phyloP scores from a whole-genome alignment of 64 coral and sea anemone genomes.

The Montipora cactus region DNA sequence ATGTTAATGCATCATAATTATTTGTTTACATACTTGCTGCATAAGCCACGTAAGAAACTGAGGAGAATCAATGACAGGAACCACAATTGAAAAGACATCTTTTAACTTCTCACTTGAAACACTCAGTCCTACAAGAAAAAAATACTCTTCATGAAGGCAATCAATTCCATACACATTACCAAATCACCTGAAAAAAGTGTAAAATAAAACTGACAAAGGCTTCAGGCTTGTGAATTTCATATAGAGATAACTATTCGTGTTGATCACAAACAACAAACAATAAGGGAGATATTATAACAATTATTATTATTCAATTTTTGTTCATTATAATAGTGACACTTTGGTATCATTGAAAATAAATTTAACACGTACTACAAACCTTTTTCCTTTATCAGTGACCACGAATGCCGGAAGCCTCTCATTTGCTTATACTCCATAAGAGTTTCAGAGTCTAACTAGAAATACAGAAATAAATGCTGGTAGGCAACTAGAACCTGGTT shows the following conservation, averaged over 20 bases:
- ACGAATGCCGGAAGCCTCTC: slow-evolving; percentile 18
- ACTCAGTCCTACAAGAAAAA: neutral
- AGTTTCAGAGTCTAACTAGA: neutral
- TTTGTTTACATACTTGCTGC: slow-evolving; percentile 1
- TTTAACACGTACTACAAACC: neutral
- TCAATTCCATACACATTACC: neutral
- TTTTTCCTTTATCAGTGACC: slow-evolving; percentile 20
- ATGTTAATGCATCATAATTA: no score
- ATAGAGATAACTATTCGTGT: no score
- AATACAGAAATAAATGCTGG: neutral
- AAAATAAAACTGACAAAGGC: neutral
- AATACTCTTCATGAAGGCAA: neutral
- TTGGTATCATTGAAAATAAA: no score
- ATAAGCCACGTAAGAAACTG: slow-evolving; percentile 24
- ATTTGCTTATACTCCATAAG: neutral
- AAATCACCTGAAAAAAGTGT: no score
- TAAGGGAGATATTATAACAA: no score
- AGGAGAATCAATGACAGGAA: slow-evolving; percentile 40
- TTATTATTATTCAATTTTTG: no score
- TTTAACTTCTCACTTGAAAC: neutral
- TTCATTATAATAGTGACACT: no score
- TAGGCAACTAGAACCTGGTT: neutral
- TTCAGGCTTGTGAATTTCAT: no score
- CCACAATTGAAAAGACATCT: slow-evolving; percentile 30
- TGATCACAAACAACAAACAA: no score